Percentiles rank a stretch among this genome's conserved stretches.
Conservation (phyloP, 30 jellyfish, hydroid and myxozoan species). For the Cassiopea xamachana region DNA sequence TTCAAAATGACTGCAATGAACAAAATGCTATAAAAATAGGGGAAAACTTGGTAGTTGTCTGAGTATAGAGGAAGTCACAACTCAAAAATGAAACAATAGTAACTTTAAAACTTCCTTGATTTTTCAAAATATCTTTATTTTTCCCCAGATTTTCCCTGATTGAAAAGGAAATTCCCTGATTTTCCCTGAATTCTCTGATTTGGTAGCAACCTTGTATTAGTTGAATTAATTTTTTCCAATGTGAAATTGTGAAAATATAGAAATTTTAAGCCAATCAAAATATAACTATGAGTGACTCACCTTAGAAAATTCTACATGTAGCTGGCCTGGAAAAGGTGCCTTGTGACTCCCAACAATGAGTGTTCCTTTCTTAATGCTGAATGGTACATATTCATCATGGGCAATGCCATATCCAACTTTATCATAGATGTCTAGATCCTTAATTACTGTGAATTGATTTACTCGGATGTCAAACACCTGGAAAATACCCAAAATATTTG, state of each 20-base stretch:
- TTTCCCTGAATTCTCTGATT: too few species aligned
- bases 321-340: conserved; percentile 94
- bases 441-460: conserved; percentile 84
- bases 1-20: too few species aligned
- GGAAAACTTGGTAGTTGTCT: too few species aligned
- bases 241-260: neutral
- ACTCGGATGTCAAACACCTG: conserved; percentile 96
- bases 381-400: conserved; percentile 95
- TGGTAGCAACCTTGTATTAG: too few species aligned
- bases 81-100: too few species aligned
- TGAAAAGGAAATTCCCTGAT: too few species aligned
- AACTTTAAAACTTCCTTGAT: too few species aligned
- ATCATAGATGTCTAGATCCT: conserved; percentile 92
- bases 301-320: conserved; percentile 94
- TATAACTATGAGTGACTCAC: conserved; percentile 9
- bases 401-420: conserved; percentile 95
- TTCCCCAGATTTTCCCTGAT: too few species aligned
- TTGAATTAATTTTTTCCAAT: too few species aligned
- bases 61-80: too few species aligned
- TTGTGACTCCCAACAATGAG: conserved; percentile 75
- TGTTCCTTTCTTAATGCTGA: conserved; percentile 82
- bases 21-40: too few species aligned
- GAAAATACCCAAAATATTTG: neutral
- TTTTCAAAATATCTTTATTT: too few species aligned
- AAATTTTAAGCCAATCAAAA: neutral